Base-by-base conservation (phyloP, 1,140 invertebrate species). In the Drosophila quadrilineata region DNA sequence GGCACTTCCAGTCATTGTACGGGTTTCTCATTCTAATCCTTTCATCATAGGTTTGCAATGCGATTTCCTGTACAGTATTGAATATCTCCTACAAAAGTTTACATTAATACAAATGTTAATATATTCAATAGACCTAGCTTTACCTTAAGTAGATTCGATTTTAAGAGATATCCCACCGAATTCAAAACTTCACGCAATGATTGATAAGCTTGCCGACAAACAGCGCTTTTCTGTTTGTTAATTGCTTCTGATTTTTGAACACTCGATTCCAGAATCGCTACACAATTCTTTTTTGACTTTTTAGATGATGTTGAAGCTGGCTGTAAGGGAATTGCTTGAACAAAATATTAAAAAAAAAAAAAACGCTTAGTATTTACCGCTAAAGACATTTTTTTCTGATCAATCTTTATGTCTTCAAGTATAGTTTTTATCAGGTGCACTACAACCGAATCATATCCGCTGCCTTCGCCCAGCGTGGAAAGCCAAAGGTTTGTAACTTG, bases 391-490 rank as follows among this genome's bases (percentile, higher is more conserved):
- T 56, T 14, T 35, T 26, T 9, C 3, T 8, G 16, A 16, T 5
- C 31, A 5, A 38, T 36, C 6, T 6, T 17, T 12, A 75, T n/a
- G 36, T 75, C 72, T 8, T 41, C n/a, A 0, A 75, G 29, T 31
- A 75, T 10, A 54, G 59, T 43, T 21, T 59, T 59, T 10, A 75
- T 31, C 28, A 75, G 31, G 2, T 21, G 10, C 12, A 71, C 72
- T 21, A 50, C 35, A 21, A 75, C 50, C 21, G 66, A 40, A 35
- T 65, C 72, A 5, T 36, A 66, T 28, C 75, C 73, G 16, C 67
- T 76, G 49, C 72, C 72, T 36, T 75, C 72, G 16, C 19, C 40
- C 6, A 75, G 38, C 1, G 28, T 71, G 3, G 36, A 45, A 17
- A 75, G 29, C 72, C 72, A 75, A 8, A 75, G 31, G 1, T 17